Base-by-base conservation (phyloP, 2,113 vertebrate genomes). In the Tringa solitaria region DNA sequence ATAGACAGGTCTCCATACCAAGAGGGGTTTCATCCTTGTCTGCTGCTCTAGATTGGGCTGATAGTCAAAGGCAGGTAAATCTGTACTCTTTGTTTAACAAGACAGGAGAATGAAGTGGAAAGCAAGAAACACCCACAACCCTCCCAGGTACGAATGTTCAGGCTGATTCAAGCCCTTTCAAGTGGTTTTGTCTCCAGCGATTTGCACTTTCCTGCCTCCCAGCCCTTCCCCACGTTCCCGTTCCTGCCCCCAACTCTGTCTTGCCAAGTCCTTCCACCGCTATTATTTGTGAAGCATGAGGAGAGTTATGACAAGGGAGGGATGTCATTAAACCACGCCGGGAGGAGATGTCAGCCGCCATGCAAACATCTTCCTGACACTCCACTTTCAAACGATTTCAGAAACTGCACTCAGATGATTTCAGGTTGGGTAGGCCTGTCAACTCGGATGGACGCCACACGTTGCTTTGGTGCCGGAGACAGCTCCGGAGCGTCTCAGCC, bases 341-440 rank as follows among this genome's bases (percentile, higher is more conserved):
- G 96, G 96, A 97, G 97, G 97, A 97, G 96, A 97, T 97, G 97
- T 98, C 97, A 98, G 93, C 91, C 72, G 19, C 96, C 96, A 95
- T 94, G 96, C 92, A 97, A 96, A 93, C 97, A 96, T 98, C 96
- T 97, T 96, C 95, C 96, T 97, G 97, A 97, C 97, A 98, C 95
- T 97, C 96, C 96, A 96, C 97, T 97, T 98, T 97, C 95, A 97
- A 97, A 95, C 74, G n/a, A 97, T 98, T 97, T 97, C 96, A 95
- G 95, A 96, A 96, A 95, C 96, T 87, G 96, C 91, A 97, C 97
- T 98, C 96, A 89, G 96, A 97, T 97, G 97, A 97, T 98, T 98
- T 97, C 97, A 97, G 97, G 96, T 97, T 97, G 97, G 96, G 95
- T 97, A 97, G 95, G 92, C 95, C 94, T 97, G 97, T 97, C 97